Percentiles rank a stretch among this genome's conserved stretches.
Evolutionary conservation across 2,113 vertebrate genomes (phyloP).

Genomic region (Halichoeres trimaculatus): DNA sequence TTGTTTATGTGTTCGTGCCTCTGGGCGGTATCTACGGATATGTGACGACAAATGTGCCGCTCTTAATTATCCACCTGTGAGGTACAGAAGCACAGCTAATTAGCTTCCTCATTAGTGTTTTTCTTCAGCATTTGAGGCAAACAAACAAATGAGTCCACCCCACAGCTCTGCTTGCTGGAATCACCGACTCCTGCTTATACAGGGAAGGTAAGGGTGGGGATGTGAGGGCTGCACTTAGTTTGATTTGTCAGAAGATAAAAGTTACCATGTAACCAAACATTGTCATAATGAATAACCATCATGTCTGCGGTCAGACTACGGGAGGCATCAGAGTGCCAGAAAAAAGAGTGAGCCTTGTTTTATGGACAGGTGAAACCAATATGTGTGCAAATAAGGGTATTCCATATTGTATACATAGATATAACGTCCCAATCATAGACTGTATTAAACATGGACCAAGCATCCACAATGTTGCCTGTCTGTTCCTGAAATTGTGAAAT

Average conservation of each 20-base stretch:
- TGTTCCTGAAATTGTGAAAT: too few relatives aligned
- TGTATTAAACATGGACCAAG: too few relatives aligned
- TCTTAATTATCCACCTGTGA: slow-evolving; percentile 56
- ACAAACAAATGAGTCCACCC: slow-evolving; percentile 1
- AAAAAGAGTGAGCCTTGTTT: too few relatives aligned
- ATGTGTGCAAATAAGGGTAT: too few relatives aligned
- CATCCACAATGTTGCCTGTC: too few relatives aligned
- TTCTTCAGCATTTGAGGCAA: slow-evolving; percentile 12
- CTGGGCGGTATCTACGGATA: slow-evolving; percentile 21
- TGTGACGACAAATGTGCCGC: slow-evolving; percentile 16
- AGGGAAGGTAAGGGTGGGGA: not conserved
- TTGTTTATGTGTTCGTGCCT: slow-evolving; percentile 14
- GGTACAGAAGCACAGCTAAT: slow-evolving; percentile 31
- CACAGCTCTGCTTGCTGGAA: not conserved
- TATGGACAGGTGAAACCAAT: too few relatives aligned
- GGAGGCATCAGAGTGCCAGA: too few relatives aligned
- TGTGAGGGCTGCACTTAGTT: not conserved
- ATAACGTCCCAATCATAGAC: too few relatives aligned
- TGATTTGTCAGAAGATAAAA: not conserved
- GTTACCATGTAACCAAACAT: not conserved
- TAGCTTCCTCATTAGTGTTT: slow-evolving; percentile 31
- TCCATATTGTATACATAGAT: too few relatives aligned
- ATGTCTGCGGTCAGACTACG: too few relatives aligned
- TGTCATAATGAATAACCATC: not conserved
- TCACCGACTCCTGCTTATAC: not conserved